Conservation (phyloP, 2,113 vertebrate genomes). For the Amphiprion ocellaris region DNA sequence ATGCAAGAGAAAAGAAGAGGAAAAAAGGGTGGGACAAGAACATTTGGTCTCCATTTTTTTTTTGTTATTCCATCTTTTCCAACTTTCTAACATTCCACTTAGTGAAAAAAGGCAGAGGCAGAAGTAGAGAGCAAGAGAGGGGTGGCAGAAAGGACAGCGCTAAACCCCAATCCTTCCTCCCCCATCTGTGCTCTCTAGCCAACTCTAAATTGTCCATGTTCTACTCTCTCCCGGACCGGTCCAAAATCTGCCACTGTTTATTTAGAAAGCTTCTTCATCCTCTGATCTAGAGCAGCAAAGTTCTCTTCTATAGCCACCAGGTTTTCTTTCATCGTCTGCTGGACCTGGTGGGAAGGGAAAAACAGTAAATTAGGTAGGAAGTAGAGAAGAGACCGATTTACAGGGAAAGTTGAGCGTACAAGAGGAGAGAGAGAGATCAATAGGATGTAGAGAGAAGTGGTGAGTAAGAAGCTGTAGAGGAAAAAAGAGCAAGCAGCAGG, state of each 20-base stretch:
- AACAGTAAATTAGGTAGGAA: background rate
- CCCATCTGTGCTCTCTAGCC: slow-evolving; percentile 50
- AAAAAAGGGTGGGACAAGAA: slow-evolving; percentile 50
- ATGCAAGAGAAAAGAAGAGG: slow-evolving; percentile 50
- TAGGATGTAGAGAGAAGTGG: too few species aligned
- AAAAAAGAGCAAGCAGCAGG: too few species aligned
- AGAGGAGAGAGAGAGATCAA: too few species aligned
- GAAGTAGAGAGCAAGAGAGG: slow-evolving; percentile 51
- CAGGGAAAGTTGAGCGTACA: too few species aligned
- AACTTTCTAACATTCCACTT: slow-evolving; percentile 70
- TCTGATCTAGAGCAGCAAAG: slow-evolving; percentile 87
- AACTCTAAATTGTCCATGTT: slow-evolving; percentile 63
- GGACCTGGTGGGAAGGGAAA: slow-evolving; percentile 81
- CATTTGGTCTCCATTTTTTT: slow-evolving; percentile 74
- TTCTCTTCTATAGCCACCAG: slow-evolving; percentile 89
- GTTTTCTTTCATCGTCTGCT: slow-evolving; percentile 94
- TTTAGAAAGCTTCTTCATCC: slow-evolving; percentile 91
- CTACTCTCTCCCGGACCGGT: slow-evolving; percentile 35
- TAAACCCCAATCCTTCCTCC: slow-evolving; percentile 7
- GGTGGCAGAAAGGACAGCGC: slow-evolving; percentile 44
- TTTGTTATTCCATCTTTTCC: slow-evolving; percentile 44
- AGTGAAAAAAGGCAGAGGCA: slow-evolving; percentile 71
- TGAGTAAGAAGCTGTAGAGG: too few species aligned
- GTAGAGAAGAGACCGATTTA: background rate
- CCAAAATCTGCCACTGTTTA: slow-evolving; percentile 72